Conservation (phyloP, 2,888 invertebrate species). For the Acronicta aceris region DNA sequence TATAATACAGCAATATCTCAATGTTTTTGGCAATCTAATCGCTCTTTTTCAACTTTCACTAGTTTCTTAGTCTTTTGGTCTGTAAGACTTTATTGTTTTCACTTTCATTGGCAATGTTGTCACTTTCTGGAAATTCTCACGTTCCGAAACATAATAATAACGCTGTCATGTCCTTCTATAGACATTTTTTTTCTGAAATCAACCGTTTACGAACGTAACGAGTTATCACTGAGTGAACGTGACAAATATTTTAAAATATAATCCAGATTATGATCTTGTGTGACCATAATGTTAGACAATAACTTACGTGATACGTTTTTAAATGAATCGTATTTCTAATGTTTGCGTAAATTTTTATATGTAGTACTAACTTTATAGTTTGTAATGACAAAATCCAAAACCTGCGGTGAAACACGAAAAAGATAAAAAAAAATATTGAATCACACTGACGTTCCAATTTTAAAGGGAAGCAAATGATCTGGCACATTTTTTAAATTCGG, state of each 20-base stretch:
- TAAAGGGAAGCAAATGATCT: constrained; percentile 34
- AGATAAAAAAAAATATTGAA: constrained; percentile 15
- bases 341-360: constrained; percentile 38
- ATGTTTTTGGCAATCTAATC: constrained; percentile 21
- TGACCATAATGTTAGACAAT: constrained; percentile 83
- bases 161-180: constrained; percentile 72
- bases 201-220: constrained; percentile 75
- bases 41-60: constrained; percentile 44
- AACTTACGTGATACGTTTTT: constrained; percentile 82
- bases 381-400: constrained; percentile 1
- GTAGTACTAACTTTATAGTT: constrained; percentile 34
- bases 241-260: constrained; percentile 80
- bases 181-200: constrained; percentile 75
- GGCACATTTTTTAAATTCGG: constrained; percentile 36
- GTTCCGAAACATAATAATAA: constrained; percentile 72
- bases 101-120: constrained; percentile 58
- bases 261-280: constrained; percentile 81
- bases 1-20: constrained; percentile 31
- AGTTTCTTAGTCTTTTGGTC: constrained; percentile 25
- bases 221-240: constrained; percentile 83
- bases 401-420: constrained; percentile 1
- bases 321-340: constrained; percentile 57
- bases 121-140: constrained; percentile 74
- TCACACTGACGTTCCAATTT: constrained; percentile 39
- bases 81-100: constrained; percentile 40